phyloP scores from a whole-genome alignment of 2,888 invertebrate genomes.

The Eupeodes luniger region DNA sequence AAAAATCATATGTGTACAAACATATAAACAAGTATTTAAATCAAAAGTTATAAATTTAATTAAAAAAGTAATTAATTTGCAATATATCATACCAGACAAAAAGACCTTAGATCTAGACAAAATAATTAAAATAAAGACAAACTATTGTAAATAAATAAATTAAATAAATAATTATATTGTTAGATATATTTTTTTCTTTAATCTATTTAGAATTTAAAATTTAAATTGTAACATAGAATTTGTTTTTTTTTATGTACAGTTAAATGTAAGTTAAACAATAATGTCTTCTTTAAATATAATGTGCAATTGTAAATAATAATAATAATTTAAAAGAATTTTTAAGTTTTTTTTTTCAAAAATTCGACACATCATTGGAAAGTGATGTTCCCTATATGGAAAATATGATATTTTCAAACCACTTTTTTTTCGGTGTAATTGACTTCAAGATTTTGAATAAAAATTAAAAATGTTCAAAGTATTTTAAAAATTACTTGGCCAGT shows the following conservation, averaged over 20 bases:
- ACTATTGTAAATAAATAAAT: conserved; percentile 37
- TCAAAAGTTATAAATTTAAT: conserved; percentile 20
- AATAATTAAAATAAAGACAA: neutral
- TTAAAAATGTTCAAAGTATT: too few species aligned
- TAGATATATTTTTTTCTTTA: conserved; percentile 38
- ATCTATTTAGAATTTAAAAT: conserved; percentile 20
- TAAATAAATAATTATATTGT: conserved; percentile 24
- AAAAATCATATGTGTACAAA: neutral
- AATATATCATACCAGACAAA: conserved; percentile 53
- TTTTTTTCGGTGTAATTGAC: too few species aligned
- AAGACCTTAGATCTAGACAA: conserved; percentile 37
- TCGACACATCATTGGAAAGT: too few species aligned
- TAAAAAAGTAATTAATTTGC: conserved; percentile 40
- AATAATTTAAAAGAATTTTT: conserved; percentile 53
- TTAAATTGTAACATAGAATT: conserved; percentile 9
- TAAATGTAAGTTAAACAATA: conserved; percentile 32
- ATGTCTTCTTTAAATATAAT: conserved; percentile 44
- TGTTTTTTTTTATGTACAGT: conserved; percentile 61
- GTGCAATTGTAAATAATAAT: conserved; percentile 73
- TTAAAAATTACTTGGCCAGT: too few species aligned
- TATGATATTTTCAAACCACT: too few species aligned
- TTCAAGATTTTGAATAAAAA: too few species aligned
- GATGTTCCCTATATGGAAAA: too few species aligned
- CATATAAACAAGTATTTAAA: neutral
- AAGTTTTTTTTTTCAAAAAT: neutral